Evolutionary conservation across 37 sponge, comb jelly and placozoan genomes (phyloP), one percentile per base, ranked within the genome.

Genomic region (Cliona cf. orientalis): DNA sequence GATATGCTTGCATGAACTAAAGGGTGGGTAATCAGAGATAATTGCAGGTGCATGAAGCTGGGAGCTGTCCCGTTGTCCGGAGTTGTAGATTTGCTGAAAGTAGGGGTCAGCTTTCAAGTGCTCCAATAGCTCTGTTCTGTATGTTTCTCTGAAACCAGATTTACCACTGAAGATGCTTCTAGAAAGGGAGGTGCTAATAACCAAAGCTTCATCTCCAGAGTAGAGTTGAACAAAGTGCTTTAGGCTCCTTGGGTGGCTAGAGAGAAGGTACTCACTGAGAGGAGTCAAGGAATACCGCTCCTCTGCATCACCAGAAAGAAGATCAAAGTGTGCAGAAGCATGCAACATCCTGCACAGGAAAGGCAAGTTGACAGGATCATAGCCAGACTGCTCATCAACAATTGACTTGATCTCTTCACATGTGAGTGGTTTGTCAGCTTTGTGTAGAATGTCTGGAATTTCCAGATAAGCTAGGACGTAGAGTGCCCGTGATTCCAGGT

Each of bases 141-240:
- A 92, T 2, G 88, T 79, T 63, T 87, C 92, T 66, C 84, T 92
- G 77, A 92, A 92, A 0, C 89, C 92, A 37, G 92, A 92, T 0
- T 58, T 26, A 32, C 92, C 92, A 1, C 81, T 60, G 59, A 84
- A 92, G 2, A 92, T 75, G 59, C 92, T 92, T 17, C 84, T 42
- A 5, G 92, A 82, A 12, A 92, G 80, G 4, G 92, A 63, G 0
- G 84, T 87, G 62, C 86, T 85, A 35, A 92, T 83, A 26, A 92
- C 69, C 39, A 87, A 29, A 5, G 88, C 84, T 40, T 92, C 92
- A 59, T 92, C 92, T 28, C 92, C 92, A 46, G 92, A 81, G 34
- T 76, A 80, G 32, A 92, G 74, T 61, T 80, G 67, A 21, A 92
- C 89, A 79, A 55, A 92, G 57, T 83, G 21, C 71, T 84, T 92